Evolutionary conservation across 1,140 invertebrate species (phyloP).

Genomic region (Drosophila simulans): DNA sequence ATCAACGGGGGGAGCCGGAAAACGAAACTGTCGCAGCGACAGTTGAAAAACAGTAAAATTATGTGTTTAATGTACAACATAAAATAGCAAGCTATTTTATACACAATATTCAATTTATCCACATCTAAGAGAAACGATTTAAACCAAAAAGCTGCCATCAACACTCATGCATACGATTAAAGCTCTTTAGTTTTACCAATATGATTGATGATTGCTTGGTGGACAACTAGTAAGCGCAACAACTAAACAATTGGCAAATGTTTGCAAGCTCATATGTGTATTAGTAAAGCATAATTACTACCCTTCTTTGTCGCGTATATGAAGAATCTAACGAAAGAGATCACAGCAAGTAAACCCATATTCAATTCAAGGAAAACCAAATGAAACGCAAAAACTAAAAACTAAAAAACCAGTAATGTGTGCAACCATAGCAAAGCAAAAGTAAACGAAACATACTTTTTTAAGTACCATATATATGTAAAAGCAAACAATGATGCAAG

Average conservation of each 20-base stretch:
- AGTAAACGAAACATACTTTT: conserved; percentile 58
- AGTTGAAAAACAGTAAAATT: conserved; percentile 57
- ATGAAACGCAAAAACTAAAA: conserved; percentile 1
- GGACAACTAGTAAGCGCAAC: conserved; percentile 39
- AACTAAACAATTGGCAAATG: conserved; percentile 55
- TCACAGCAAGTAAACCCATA: conserved; percentile 51
- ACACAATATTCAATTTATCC: conserved; percentile 61
- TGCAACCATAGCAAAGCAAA: conserved; percentile 68
- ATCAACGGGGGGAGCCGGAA: conserved; percentile 34
- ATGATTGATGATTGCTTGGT: conserved; percentile 37
- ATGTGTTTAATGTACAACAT: conserved; percentile 63
- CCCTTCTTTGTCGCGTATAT: conserved; percentile 56
- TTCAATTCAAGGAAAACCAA: conserved; percentile 57
- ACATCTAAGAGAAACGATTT: conserved; percentile 25
- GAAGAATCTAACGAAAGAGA: conserved; percentile 14
- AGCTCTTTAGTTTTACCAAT: conserved; percentile 34
- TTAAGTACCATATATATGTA: conserved; percentile 71
- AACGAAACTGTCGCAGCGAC: conserved; percentile 36
- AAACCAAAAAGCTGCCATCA: conserved; percentile 74
- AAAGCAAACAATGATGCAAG: conserved; percentile 25
- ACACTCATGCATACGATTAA: conserved; percentile 41
- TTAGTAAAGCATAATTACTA: conserved; percentile 51
- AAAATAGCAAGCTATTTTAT: conserved; percentile 70
- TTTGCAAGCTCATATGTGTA: conserved; percentile 36
- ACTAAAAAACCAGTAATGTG: conserved; percentile 53